phyloP scores from a whole-genome alignment of 2,888 invertebrate genomes.

The Chalcis sispes region DNA sequence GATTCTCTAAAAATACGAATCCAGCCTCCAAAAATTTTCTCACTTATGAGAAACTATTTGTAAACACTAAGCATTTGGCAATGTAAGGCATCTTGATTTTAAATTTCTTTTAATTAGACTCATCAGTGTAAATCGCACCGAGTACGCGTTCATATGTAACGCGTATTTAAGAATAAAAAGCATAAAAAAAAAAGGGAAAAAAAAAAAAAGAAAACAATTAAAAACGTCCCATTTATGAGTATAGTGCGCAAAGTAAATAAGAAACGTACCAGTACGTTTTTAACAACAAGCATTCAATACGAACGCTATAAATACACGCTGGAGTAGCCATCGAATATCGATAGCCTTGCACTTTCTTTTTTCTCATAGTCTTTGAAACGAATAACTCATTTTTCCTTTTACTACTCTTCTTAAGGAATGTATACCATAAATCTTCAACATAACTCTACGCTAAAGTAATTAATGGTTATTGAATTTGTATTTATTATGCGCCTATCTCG shows the following conservation, averaged over 20 bases:
- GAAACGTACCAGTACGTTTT: conserved; percentile 73
- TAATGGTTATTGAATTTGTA: conserved; percentile 44
- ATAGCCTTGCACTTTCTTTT: conserved; percentile 42
- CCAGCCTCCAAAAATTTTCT: conserved; percentile 52
- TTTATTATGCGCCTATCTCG: conserved; percentile 13
- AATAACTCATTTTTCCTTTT: conserved; percentile 34
- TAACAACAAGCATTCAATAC: conserved; percentile 68
- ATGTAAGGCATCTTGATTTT: conserved; percentile 67
- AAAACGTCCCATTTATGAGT: conserved; percentile 12
- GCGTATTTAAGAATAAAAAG: background rate
- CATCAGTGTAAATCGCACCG: conserved; percentile 40
- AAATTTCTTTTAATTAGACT: conserved; percentile 38
- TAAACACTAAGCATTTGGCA: conserved; percentile 68
- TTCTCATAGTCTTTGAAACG: conserved; percentile 27
- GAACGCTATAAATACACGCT: conserved; percentile 59
- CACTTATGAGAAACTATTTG: conserved; percentile 43
- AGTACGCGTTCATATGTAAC: conserved; percentile 17
- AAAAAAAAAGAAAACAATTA: conserved; percentile 17
- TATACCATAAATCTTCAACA: conserved; percentile 49
- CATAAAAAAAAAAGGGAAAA: conserved; percentile 24
- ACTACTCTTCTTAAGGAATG: conserved; percentile 49
- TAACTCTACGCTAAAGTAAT: conserved; percentile 35
- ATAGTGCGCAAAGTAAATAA: conserved; percentile 40
- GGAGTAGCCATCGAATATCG: conserved; percentile 56
- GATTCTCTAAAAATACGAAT: conserved; percentile 62